phyloP scores from a whole-genome alignment of 2,888 invertebrate genomes.

The Andrena haemorrhoa region DNA sequence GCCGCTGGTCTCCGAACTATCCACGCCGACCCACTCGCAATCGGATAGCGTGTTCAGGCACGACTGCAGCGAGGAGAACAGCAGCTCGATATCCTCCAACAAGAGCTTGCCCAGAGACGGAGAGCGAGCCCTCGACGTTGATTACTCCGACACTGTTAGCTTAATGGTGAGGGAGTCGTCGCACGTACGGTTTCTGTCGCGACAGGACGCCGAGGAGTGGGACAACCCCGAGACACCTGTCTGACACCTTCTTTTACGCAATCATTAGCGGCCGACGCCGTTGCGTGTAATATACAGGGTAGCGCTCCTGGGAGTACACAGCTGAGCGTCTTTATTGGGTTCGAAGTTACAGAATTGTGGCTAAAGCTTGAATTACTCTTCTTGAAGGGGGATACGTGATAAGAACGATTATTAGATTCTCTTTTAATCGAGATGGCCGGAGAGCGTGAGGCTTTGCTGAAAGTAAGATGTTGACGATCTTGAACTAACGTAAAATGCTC shows the following conservation, averaged over 20 bases:
- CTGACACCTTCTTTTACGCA: conserved; percentile 64
- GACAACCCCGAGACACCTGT: conserved; percentile 83
- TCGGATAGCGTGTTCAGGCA: conserved; percentile 77
- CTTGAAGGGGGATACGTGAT: no score
- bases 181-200: conserved; percentile 62
- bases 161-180: conserved; percentile 73
- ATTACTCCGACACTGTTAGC: conserved; percentile 73
- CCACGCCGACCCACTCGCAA: conserved; percentile 81
- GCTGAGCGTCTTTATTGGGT: neutral
- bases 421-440: no score
- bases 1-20: conserved; percentile 87
- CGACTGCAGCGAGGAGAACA: conserved; percentile 72
- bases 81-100: conserved; percentile 74
- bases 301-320: neutral
- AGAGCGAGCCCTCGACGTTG: conserved; percentile 65
- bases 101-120: conserved; percentile 71
- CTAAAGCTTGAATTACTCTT: no score
- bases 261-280: conserved; percentile 13
- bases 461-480: no score
- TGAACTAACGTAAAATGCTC: no score
- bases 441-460: no score
- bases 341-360: neutral
- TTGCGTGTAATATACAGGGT: conserved; percentile 10
- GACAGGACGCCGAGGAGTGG: conserved; percentile 79
- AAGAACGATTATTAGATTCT: no score